Evolutionary conservation across 2,888 invertebrate genomes (phyloP), one percentile per base, ranked within the genome.

Genomic region (Spodoptera picta): DNA sequence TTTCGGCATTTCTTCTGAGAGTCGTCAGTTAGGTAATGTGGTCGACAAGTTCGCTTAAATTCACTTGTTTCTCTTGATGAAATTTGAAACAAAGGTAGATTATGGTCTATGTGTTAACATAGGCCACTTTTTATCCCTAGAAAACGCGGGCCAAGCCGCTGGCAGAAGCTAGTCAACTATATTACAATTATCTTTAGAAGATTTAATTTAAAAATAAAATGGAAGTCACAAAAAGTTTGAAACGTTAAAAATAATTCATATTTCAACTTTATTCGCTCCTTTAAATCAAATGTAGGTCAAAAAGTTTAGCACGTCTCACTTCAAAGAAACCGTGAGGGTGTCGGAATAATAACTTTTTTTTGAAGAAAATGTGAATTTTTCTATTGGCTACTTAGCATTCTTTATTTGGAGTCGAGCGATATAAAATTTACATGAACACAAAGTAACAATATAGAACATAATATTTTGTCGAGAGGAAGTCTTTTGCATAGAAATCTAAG

Each of bases 401-500:
- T 73, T 78, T 69, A 68, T 77, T 76, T 77, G 69, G 69, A 64
- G 72, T 70, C 74, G 65, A 74, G 76, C 80, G 81, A 86, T 83
- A 83, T 84, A 82, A 88, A 86, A 91, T 89, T 88, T 88, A 83
- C 87, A 89, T 89, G 83, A 87, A 77, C 83, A 90, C 89, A 90
- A 89, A 89, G 88, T 86, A 85, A 87, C 85, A 86, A 86, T 87
- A 83, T 77, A 86, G 79, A 80, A 67, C 65, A 84, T 87, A 88
- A 88, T 91, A 90, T 92, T 92, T 90, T 90, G 85, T 85, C 87
- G 82, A 69, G 76, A 73, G 75, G 68, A 83, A 88, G 84, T 89
- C 82, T 87, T 91, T 92, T 90, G 89, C 90, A 90, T 88, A 85
- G 87, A 87, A 91, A 90, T 90, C 86, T 85, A 82, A 76, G 80